These are phyloP conservation scores for Macrochelys suwanniensis DNA, from an alignment of 2,797 vertebrate species.

Conservation along the genomic window DNA sequence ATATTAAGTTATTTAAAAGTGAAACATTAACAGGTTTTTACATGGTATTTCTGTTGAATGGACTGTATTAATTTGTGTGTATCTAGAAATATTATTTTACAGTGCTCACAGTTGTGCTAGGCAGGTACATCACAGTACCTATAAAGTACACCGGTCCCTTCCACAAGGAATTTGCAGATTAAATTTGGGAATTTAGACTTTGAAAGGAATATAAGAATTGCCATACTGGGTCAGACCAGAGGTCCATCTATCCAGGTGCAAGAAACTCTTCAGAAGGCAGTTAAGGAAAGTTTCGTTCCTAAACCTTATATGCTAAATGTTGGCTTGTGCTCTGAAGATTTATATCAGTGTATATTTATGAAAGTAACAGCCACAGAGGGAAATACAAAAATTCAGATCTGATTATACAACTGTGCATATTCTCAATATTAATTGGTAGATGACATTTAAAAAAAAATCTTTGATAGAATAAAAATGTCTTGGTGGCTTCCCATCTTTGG, in stretches of 20 bases:
- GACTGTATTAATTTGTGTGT: background rate
- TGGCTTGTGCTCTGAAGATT: background rate
- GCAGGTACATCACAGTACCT: background rate
- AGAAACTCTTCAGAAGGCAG: background rate
- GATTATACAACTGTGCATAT: background rate
- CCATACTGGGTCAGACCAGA: background rate
- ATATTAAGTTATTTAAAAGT: background rate
- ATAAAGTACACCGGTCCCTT: background rate
- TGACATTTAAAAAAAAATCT: background rate
- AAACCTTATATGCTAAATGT: background rate
- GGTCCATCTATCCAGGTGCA: background rate
- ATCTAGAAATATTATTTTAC: background rate
- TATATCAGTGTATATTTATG: background rate
- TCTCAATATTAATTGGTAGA: fast-evolving
- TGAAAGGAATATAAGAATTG: background rate
- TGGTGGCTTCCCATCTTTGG: background rate
- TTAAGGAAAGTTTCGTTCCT: background rate
- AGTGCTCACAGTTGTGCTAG: background rate
- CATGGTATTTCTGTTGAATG: background rate
- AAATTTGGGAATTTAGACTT: background rate
- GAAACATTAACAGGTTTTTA: background rate
- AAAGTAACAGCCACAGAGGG: background rate
- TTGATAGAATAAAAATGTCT: background rate
- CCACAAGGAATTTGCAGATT: background rate
- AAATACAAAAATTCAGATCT: background rate